Evolutionary conservation across 2,888 invertebrate genomes (phyloP).

Genomic region (Tenthredo notha): DNA sequence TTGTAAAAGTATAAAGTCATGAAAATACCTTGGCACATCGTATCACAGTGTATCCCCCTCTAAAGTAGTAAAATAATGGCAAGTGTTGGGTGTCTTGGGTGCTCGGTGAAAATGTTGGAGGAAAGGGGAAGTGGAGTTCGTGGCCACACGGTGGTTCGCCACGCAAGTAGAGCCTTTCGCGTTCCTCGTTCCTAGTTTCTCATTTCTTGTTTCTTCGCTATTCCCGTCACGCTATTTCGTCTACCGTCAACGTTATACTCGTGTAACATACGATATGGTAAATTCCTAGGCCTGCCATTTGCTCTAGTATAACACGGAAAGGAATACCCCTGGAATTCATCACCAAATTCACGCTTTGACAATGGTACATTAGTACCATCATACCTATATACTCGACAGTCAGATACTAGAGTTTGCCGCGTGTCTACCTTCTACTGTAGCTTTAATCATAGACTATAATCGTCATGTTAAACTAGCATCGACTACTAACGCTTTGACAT

Average conservation of each 20-base stretch:
- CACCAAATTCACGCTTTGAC: constrained; percentile 30
- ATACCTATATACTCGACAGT: constrained; percentile 1
- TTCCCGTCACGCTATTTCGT: constrained; percentile 60
- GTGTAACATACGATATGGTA: constrained; percentile 4
- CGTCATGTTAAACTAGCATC: constrained; percentile 45
- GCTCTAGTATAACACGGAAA: background rate
- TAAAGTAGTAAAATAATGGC: constrained; percentile 66
- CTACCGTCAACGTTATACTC: background rate
- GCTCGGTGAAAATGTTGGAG: constrained; percentile 29
- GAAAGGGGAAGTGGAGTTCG: constrained; percentile 54
- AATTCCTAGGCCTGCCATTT: background rate
- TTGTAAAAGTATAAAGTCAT: background rate
- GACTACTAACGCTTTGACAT: constrained; percentile 37
- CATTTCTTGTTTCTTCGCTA: constrained; percentile 62
- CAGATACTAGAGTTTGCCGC: background rate
- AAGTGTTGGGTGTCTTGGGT: constrained; percentile 68
- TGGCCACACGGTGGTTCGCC: constrained; percentile 76
- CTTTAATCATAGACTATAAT: constrained; percentile 39
- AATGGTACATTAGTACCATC: constrained; percentile 18
- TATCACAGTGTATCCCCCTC: background rate
- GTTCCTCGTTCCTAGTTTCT: constrained; percentile 66
- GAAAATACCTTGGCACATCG: background rate
- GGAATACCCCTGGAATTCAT: constrained; percentile 28
- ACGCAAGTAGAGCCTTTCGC: constrained; percentile 66
- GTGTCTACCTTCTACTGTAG: background rate